Conservation (phyloP, 2,113 vertebrate genomes). For the Tragelaphus buxtoni region DNA sequence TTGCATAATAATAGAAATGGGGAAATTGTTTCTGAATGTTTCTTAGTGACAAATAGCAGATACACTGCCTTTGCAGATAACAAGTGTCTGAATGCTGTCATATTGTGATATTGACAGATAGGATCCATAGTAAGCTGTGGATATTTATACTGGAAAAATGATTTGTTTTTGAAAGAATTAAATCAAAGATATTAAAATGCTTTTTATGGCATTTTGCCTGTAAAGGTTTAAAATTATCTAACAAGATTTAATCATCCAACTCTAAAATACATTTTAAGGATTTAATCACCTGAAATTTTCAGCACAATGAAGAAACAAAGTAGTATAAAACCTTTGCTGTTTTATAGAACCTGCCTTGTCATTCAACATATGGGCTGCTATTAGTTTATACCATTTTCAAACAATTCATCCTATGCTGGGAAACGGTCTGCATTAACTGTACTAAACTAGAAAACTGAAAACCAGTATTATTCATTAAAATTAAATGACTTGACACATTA, state of each 20-base stretch:
- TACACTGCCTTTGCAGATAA: constrained; percentile 59
- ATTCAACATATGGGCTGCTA: not conserved
- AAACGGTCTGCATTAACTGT: not conserved
- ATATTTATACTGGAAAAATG: constrained; percentile 38
- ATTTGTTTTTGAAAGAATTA: constrained; percentile 46
- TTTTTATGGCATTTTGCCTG: constrained; percentile 3
- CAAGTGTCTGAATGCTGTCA: constrained; percentile 64
- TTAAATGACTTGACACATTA: not conserved
- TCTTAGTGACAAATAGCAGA: constrained; percentile 75
- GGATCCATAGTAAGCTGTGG: not conserved
- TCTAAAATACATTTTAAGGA: constrained; percentile 52
- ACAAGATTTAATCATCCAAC: constrained; percentile 18
- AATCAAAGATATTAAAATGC: constrained; percentile 38
- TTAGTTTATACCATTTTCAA: not conserved
- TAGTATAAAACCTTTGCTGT: constrained; percentile 5
- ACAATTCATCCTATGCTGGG: constrained; percentile 3
- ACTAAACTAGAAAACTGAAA: not conserved
- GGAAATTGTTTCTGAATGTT: constrained; percentile 64
- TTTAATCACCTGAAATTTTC: constrained; percentile 46
- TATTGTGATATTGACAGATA: constrained; percentile 65
- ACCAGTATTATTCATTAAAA: not conserved
- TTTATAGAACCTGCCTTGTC: constrained; percentile 24
- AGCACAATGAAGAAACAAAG: constrained; percentile 35
- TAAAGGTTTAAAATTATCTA: constrained; percentile 48
- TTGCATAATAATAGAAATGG: constrained; percentile 73